These are phyloP conservation scores for Steromphala cineraria DNA, from an alignment of 2,888 invertebrate genomes.

Conservation along the genomic window DNA sequence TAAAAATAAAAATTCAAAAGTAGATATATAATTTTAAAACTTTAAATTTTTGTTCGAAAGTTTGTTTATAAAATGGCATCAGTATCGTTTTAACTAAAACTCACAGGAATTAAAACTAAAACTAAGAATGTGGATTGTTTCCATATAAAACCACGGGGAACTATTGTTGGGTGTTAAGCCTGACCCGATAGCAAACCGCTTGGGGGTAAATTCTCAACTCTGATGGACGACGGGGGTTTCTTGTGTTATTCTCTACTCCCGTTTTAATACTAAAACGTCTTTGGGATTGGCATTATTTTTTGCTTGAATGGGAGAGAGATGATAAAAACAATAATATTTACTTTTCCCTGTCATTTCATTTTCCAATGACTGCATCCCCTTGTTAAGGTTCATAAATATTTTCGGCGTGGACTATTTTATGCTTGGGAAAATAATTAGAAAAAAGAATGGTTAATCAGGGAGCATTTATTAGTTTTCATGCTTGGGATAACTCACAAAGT, in stretches of 20 bases:
- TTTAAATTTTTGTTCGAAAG: too few species aligned
- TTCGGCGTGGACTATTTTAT: not conserved
- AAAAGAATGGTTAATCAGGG: not conserved
- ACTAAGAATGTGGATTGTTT: too few species aligned
- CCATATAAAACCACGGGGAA: too few species aligned
- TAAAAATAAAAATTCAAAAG: too few species aligned
- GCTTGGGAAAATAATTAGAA: not conserved
- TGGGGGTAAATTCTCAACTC: not conserved
- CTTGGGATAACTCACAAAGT: not conserved
- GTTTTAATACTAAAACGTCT: not conserved
- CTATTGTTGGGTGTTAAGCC: not conserved
- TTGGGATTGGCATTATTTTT: not conserved
- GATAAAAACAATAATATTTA: conserved; percentile 10
- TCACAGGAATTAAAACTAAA: too few species aligned
- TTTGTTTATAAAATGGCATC: too few species aligned
- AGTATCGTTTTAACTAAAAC: too few species aligned
- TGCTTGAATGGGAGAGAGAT: not conserved
- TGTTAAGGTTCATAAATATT: not conserved
- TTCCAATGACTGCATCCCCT: not conserved
- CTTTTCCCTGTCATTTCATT: conserved; percentile 8
- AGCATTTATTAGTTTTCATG: not conserved
- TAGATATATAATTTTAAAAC: too few species aligned
- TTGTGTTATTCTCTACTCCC: not conserved
- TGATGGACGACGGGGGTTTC: not conserved
- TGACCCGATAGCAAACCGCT: not conserved